Evolutionary conservation across 2,797 vertebrate species (phyloP).

Genomic region (Pseudochirops corinnae): DNA sequence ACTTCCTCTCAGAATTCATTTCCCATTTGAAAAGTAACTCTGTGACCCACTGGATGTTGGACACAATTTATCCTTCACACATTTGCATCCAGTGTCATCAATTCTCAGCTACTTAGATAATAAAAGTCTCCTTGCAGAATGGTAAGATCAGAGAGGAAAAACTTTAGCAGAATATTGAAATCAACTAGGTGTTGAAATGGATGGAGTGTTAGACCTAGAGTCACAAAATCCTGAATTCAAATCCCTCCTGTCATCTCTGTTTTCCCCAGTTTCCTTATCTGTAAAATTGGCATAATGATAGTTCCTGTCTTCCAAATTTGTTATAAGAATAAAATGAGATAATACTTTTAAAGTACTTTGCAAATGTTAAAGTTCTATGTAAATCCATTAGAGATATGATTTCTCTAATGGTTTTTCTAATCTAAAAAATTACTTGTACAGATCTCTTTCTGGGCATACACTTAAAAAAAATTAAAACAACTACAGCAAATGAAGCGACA

Average conservation of each 20-base stretch:
- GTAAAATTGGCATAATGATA: neutral
- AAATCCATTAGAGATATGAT: neutral
- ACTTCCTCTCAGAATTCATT: constrained; percentile 74
- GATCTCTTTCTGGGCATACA: constrained; percentile 55
- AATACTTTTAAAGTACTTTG: neutral
- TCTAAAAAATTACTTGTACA: constrained; percentile 36
- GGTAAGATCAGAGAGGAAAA: constrained; percentile 59
- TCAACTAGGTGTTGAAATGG: neutral
- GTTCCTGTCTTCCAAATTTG: neutral
- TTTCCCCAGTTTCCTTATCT: neutral
- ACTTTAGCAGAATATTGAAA: constrained; percentile 45
- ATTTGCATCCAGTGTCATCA: constrained; percentile 59
- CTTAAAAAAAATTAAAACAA: constrained; percentile 66
- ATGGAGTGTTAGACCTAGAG: neutral
- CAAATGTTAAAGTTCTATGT: neutral
- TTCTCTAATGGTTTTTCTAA: constrained; percentile 54
- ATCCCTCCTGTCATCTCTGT: neutral
- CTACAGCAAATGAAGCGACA: constrained; percentile 40
- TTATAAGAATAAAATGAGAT: neutral
- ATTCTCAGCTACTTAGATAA: constrained; percentile 55
- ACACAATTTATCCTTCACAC: constrained; percentile 70
- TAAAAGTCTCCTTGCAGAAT: constrained; percentile 52
- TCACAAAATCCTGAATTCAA: neutral
- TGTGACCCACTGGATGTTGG: constrained; percentile 65
- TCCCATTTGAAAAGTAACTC: constrained; percentile 70